phyloP scores from a whole-genome alignment of 2,113 vertebrate genomes.

The Lynx canadensis region DNA sequence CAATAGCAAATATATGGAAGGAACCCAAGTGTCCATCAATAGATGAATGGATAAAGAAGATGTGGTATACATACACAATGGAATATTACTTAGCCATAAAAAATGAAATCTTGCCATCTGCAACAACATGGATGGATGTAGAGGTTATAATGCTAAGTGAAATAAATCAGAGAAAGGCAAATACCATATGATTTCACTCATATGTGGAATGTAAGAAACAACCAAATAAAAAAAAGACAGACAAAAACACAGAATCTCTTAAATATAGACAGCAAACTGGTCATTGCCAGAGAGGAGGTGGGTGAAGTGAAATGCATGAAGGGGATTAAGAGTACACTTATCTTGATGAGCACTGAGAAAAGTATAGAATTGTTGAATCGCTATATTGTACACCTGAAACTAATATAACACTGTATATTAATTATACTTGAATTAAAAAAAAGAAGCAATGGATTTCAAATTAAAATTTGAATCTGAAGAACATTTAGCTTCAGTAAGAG shows the following conservation, averaged over 20 bases:
- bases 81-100: not conserved
- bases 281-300: not conserved
- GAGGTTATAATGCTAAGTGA: not conserved
- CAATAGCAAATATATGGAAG: not conserved
- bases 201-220: not conserved
- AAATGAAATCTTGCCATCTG: not conserved
- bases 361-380: not conserved
- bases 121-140: not conserved
- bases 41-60: not conserved
- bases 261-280: not conserved
- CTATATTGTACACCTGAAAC: not conserved
- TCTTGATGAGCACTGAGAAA: not conserved
- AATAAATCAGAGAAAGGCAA: not conserved
- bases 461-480: slow-evolving; percentile 93
- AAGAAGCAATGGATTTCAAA: slow-evolving; percentile 91
- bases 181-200: not conserved
- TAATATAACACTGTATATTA: not conserved
- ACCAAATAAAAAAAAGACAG: not conserved
- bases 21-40: not conserved
- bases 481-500: slow-evolving; percentile 90
- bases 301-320: not conserved
- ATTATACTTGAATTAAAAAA: not conserved
- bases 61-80: not conserved
- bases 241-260: not conserved
- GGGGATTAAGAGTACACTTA: not conserved